Conservation (phyloP, 2,113 vertebrate species). For the Microcebus jonahi region DNA sequence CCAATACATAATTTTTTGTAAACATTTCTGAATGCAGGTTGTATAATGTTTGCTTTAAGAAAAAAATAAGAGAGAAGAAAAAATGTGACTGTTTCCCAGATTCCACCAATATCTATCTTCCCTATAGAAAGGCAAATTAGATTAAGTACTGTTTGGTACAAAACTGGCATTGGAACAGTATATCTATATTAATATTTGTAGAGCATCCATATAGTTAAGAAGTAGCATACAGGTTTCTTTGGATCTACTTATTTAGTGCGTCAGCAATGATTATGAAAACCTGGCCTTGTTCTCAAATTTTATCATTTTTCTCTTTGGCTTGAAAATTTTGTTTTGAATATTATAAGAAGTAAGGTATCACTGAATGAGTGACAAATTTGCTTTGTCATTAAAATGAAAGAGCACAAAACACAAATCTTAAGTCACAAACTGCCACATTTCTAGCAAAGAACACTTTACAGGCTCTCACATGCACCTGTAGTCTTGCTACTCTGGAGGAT, state of each 20-base stretch:
- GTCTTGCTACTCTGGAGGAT: neutral
- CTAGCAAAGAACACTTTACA: neutral
- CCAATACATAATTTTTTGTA: neutral
- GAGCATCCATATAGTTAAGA: neutral
- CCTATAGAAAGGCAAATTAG: neutral
- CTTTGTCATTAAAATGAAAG: slow-evolving; percentile 27
- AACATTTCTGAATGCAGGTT: slow-evolving; percentile 4
- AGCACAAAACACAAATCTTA: neutral
- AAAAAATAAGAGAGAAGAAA: neutral
- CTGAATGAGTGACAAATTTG: neutral
- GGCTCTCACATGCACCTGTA: neutral
- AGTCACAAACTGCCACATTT: neutral
- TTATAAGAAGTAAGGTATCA: neutral
- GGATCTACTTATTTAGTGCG: neutral
- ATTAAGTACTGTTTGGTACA: neutral
- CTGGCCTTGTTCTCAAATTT: neutral
- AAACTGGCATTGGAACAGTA: neutral
- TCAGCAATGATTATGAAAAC: neutral
- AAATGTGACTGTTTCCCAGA: neutral
- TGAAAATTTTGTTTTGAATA: neutral
- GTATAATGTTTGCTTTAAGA: neutral
- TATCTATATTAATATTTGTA: neutral
- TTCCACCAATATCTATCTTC: slow-evolving; percentile 12
- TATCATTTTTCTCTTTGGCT: neutral
- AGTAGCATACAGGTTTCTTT: neutral